phyloP scores from a whole-genome alignment of 1,140 invertebrate genomes.

The Chironomus striatipennis region DNA sequence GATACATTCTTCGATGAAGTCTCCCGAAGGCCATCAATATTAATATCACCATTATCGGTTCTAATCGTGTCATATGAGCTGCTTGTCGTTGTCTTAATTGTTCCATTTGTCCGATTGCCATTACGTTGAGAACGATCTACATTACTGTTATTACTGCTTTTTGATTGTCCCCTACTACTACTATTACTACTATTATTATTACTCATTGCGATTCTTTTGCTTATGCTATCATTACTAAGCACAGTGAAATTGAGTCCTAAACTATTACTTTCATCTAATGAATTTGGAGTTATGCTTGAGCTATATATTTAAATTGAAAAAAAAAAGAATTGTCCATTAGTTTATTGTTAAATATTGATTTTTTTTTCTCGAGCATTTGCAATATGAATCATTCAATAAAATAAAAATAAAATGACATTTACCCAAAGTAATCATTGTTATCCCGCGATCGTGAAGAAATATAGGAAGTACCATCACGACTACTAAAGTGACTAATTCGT shows the following conservation, averaged over 20 bases:
- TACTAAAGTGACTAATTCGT: conserved; percentile 65
- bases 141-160: background rate
- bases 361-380: background rate
- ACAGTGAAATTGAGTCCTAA: conserved; percentile 24
- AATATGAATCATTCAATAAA: too few species aligned
- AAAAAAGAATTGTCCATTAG: background rate
- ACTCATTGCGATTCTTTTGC: background rate
- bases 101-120: conserved; percentile 21
- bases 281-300: conserved; percentile 23
- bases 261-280: conserved; percentile 24
- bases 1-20: background rate
- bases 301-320: conserved; percentile 17
- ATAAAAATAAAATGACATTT: background rate
- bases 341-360: background rate
- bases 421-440: conserved; percentile 25
- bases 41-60: background rate
- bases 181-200: background rate
- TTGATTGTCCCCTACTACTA: background rate
- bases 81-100: background rate
- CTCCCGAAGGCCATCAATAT: background rate
- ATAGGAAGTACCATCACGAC: conserved; percentile 33
- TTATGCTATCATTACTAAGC: conserved; percentile 23
- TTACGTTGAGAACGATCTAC: conserved; percentile 2
- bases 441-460: conserved; percentile 34
- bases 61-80: conserved; percentile 14